Evolutionary conservation across 2,888 invertebrate genomes (phyloP), one percentile per base, ranked within the genome.

Genomic region (Drosophila incognita): DNA sequence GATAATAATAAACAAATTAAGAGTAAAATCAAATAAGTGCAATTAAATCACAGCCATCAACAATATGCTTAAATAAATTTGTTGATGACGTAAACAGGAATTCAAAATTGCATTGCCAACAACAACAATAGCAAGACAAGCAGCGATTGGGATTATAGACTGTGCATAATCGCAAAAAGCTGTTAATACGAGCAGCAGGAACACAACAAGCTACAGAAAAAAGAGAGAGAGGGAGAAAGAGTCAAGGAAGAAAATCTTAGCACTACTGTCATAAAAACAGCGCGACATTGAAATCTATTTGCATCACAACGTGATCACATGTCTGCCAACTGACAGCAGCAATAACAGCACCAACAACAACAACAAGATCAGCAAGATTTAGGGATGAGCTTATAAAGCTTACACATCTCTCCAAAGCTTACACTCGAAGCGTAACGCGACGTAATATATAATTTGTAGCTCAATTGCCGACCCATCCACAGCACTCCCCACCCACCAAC

Each of bases 221-320:
- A 11, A 15, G 6, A 8, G 8, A 33, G n/a, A 27, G 59, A 8
- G 24, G 42, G 54, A 61, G 59, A n/a, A 53, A 36, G 52, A 57
- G 61, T 13, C 35, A 52, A 52, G 42, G n/a, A 53, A 58, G 52
- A 69, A 69, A 53, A 62, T 78, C 38, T 64, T 40, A 56, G 51
- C 62, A 33, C 42, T 46, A 38, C 18, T 76, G 74, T 75, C 71
- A 71, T 76, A 76, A 73, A 69, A 74, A 51, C 36, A 33, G 36
- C 51, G 65, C 75, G 78, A 53, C 81, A 79, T 79, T 79, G 79
- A 79, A 79, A 72, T 76, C 77, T 80, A 79, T 79, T 79, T 80
- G 78, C 78, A 79, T 80, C 68, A 62, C 56, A 68, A 62, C n/a
- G 81, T 68, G 78, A 79, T 79, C 79, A 79, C 79, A 79, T 72